Evolutionary conservation across 1,140 invertebrate genomes (phyloP).

Genomic region (Sipha flava): DNA sequence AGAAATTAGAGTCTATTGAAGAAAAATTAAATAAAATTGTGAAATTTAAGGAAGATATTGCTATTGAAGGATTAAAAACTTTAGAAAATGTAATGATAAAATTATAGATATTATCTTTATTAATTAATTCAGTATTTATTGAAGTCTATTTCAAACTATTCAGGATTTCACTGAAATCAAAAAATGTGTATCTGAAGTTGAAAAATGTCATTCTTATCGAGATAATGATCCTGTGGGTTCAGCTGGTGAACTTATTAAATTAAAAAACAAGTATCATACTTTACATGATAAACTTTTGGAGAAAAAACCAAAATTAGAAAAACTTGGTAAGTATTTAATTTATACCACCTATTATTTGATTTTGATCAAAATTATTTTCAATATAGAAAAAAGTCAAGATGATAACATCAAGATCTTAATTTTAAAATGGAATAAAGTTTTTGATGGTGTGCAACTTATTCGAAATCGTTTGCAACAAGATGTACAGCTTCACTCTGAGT

Average conservation of each 20-base stretch:
- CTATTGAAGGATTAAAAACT: background rate
- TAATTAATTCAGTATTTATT: background rate
- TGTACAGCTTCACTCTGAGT: slow-evolving; percentile 19
- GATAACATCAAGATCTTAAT: slow-evolving; percentile 13
- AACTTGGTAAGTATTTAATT: background rate
- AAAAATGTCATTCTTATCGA: slow-evolving; percentile 15
- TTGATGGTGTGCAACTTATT: background rate
- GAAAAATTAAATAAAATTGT: slow-evolving; percentile 5
- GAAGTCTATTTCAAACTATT: too few species aligned
- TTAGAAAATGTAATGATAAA: slow-evolving; percentile 1
- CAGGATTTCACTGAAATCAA: slow-evolving; percentile 4
- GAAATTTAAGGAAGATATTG: slow-evolving; percentile 20
- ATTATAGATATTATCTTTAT: background rate
- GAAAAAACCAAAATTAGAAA: slow-evolving; percentile 14
- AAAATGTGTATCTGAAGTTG: slow-evolving; percentile 27
- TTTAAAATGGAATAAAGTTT: slow-evolving; percentile 18
- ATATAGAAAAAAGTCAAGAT: background rate
- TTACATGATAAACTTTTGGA: slow-evolving; percentile 20
- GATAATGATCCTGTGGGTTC: background rate
- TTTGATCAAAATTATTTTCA: background rate
- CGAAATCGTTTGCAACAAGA: slow-evolving; percentile 9
- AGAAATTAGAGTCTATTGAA: slow-evolving; percentile 11
- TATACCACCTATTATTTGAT: background rate
- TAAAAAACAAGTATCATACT: slow-evolving; percentile 17
- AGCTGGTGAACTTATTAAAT: slow-evolving; percentile 22